Base-by-base conservation (phyloP, 2,113 vertebrate genomes). In the Pachycephala philippinensis region DNA sequence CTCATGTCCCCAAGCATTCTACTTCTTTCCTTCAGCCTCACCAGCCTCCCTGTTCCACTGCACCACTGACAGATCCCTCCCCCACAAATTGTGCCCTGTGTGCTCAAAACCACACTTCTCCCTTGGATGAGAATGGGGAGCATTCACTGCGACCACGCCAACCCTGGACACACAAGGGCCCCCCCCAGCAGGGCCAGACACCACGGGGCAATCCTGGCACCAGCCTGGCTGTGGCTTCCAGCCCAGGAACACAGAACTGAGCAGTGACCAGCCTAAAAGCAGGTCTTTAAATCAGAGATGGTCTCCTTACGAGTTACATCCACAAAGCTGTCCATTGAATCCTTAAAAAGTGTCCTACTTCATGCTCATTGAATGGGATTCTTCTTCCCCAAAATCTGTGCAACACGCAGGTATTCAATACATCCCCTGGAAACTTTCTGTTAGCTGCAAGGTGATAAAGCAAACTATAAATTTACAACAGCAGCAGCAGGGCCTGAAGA, bases 191-290 rank as follows among this genome's bases (percentile, higher is more conserved):
- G 60, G 72, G 94, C 87, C 94, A 96, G 95, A 81, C 91, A 89
- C 74, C 91, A 75, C 77, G 8, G 89, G 94, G 93, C 60, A 89
- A 69, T 15, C 81, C 96, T 96, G 95, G 96, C 96, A 95, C 94
- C 91, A 82, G 61, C 37, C 50, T 53, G 71, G 27, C 50, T 92
- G 91, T 87, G 91, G 95, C 89, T 93, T 87, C 89, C 20, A 81
- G 89, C 68, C 11, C 19, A 26, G 82, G 15, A 70, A 82, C 44
- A 65, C 93, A 87, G 91, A 95, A 84, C 39, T 16, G 30, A 78
- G 69, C 69, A 91, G 60, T 44, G 76, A 94, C 59, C 89, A 84
- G 84, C 65, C 87, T 79, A 85, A 91, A 95, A 60, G 74, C 65
- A 81, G 40, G 49, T 28, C 92, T 94, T 94, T 56, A 63, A 52